A percentile compares a stretch with the other conserved stretches of the same genome.
Conservation (phyloP, 2,797 vertebrate genomes). For the Phyllotis vaccarum region DNA sequence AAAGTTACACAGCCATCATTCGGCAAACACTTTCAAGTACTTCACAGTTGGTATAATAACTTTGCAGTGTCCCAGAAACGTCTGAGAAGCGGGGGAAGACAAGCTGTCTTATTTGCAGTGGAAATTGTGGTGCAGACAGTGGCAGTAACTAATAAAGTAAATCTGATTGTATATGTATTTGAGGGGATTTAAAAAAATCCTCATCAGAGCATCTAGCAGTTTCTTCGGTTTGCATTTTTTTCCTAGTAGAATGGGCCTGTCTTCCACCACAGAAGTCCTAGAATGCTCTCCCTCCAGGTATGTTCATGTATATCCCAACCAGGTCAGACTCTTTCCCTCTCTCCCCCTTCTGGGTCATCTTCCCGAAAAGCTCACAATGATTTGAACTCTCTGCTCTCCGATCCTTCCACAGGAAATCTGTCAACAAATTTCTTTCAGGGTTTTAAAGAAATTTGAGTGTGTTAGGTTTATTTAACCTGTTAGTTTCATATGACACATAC, state of each 20-base stretch:
- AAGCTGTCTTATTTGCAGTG: neutral
- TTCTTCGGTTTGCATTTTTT: neutral
- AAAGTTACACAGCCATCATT: neutral
- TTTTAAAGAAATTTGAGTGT: slow-evolving; percentile 15
- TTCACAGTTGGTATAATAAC: neutral
- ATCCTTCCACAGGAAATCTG: slow-evolving; percentile 15
- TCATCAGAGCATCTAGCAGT: neutral
- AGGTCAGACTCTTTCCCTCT: neutral
- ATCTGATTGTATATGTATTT: neutral
- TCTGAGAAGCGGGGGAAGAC: neutral
- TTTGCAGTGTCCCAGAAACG: neutral
- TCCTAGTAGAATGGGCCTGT: neutral
- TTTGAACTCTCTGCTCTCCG: neutral
- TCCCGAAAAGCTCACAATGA: neutral
- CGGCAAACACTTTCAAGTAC: neutral
- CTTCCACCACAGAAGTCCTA: neutral
- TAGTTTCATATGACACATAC: slow-evolving; percentile 11
- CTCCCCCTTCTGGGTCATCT: neutral
- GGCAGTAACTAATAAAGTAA: neutral
- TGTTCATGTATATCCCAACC: neutral
- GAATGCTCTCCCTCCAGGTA: no score
- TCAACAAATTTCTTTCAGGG: slow-evolving; percentile 38
- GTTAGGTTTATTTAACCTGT: slow-evolving; percentile 28
- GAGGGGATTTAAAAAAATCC: neutral
- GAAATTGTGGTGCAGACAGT: neutral